Evolutionary conservation across 1,140 invertebrate species (phyloP), one percentile per base, ranked within the genome.

Genomic region (Drosophila sturtevanti): DNA sequence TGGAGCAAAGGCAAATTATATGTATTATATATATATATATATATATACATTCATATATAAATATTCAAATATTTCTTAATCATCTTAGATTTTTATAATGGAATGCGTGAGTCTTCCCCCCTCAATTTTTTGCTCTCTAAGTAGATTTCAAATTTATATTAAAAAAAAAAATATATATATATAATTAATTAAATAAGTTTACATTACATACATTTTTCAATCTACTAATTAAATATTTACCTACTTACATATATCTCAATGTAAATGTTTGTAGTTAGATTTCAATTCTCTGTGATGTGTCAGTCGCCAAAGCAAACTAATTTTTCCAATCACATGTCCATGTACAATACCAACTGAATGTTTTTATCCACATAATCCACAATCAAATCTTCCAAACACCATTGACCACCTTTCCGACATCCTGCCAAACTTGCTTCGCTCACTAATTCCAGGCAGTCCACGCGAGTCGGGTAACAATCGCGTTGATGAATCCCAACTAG

Each of bases 401-500:
- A 76, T 41, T 58, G 72, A 64, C 34, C 35, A 44, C 63, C 54
- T 66, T 59, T 68, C 68, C 72, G 72, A 63, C 70, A 62, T 77
- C 44, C 68, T 63, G 62, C 64, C 71, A 59, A 59, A 84, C 65
- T 64, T 56, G 74, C 69, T 79, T 44, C 59, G 80, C 67, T 73
- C 72, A 86, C 79, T 89, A 70, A 77, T 82, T 91, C 54, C 90
- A 91, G 90, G 90, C 77, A 91, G 87, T 58, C 79, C 86, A 48
- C 82, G 85, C 11, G 90, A 91, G 21, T 82, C 90, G 31, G 81
- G 81, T 66, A 94, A 94, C 22, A 95, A 93, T 90, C 93, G 96
- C 48, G 96, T 97, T 81, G 95, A 98, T 75, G 97, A 98, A 89
- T 96, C 98, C 91, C 95, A 97, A 41, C 93, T 99, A 31, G 98